These are phyloP conservation scores for Netelia inedita DNA, from an alignment of 2,888 invertebrate genomes.

Conservation along the genomic window DNA sequence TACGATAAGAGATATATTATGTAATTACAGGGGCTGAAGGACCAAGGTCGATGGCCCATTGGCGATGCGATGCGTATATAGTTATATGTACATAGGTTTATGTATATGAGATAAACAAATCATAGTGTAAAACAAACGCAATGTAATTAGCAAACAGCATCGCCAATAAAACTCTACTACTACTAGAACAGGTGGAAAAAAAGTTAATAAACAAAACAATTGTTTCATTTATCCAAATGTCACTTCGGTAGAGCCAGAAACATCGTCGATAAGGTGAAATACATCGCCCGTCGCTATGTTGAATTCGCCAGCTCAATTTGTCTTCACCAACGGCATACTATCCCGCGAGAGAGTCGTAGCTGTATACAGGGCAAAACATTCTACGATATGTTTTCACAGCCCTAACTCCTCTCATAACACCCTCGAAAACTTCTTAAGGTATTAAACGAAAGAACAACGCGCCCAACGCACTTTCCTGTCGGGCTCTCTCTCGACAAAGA, in stretches of 20 bases:
- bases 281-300: too few species aligned
- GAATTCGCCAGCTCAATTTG: too few species aligned
- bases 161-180: background rate
- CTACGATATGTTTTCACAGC: background rate
- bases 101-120: background rate
- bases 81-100: too few species aligned
- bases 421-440: slow-evolving; percentile 44
- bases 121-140: background rate
- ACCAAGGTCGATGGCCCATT: background rate
- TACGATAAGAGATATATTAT: too few species aligned
- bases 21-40: background rate
- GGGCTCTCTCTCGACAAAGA: background rate
- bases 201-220: background rate
- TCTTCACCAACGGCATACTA: too few species aligned
- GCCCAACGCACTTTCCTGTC: slow-evolving; percentile 16
- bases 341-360: too few species aligned
- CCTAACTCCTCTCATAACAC: background rate
- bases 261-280: too few species aligned
- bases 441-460: slow-evolving; percentile 54
- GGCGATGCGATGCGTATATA: background rate
- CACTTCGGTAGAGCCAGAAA: too few species aligned
- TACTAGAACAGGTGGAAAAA: background rate
- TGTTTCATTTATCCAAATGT: too few species aligned
- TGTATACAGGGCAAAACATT: background rate
- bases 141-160: background rate